Evolutionary conservation across 2,888 invertebrate genomes (phyloP).

Genomic region (Steinernema hermaphroditum): DNA sequence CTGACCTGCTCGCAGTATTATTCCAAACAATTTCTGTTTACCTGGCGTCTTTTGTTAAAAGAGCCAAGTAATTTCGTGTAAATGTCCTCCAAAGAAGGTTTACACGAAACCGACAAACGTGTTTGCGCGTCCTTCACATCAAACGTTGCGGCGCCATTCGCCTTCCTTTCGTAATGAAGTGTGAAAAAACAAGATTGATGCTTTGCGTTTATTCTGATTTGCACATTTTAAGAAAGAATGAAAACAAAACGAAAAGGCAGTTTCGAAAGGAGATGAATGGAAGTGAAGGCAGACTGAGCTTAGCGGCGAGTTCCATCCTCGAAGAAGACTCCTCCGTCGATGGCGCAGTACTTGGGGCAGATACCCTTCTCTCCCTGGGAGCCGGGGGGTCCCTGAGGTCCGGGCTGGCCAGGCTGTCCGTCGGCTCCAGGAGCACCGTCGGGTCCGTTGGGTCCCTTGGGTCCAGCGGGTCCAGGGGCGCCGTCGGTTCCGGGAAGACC

Average conservation of each 20-base stretch:
- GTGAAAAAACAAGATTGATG: background rate
- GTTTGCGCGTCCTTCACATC: constrained; percentile 11
- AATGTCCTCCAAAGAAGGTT: background rate
- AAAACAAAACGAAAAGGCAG: constrained; percentile 21
- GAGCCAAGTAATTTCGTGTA: background rate
- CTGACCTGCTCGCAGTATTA: too few species aligned
- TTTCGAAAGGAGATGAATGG: background rate
- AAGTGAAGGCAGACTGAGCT: background rate
- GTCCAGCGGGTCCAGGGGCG: constrained; percentile 26
- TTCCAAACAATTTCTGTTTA: too few species aligned
- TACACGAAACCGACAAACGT: background rate
- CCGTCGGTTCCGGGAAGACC: constrained; percentile 29
- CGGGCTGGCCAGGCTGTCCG: constrained; percentile 40
- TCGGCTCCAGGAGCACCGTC: constrained; percentile 18
- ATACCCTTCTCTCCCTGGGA: constrained; percentile 49
- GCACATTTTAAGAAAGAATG: background rate
- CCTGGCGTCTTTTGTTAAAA: background rate
- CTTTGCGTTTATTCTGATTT: background rate
- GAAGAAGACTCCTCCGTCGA: constrained; percentile 57
- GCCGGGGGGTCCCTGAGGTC: constrained; percentile 50
- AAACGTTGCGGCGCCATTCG: background rate
- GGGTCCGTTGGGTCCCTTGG: constrained; percentile 24
- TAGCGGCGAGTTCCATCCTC: constrained; percentile 52
- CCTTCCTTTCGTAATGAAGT: background rate
- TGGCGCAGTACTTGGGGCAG: constrained; percentile 56